Percentiles rank a stretch among this genome's conserved stretches.
Conservation (phyloP, 2,888 invertebrate species). For the Drosophila limbata region DNA sequence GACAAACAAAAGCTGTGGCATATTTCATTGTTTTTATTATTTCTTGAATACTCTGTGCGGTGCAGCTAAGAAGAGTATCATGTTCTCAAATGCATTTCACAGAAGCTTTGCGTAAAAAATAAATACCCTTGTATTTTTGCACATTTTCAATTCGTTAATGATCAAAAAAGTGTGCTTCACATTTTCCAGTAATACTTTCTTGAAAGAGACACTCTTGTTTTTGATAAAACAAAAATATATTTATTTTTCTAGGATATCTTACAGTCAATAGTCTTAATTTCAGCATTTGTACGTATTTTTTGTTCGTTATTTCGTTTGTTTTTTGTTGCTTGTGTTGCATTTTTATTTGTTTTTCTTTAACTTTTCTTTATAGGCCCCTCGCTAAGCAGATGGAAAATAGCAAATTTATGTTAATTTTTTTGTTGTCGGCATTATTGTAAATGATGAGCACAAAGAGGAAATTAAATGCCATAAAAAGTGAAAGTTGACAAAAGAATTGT, state of each 20-base stretch:
- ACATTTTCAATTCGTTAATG: not conserved
- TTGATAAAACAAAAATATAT: not conserved
- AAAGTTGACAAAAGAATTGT: conserved; percentile 56
- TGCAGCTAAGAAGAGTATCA: not conserved
- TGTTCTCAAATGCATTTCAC: not conserved
- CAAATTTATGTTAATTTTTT: conserved; percentile 77
- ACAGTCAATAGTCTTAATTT: not conserved
- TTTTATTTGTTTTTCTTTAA: conserved; percentile 54
- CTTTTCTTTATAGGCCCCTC: conserved; percentile 25
- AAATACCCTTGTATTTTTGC: not conserved
- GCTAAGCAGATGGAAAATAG: conserved; percentile 72
- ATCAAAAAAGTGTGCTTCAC: not conserved
- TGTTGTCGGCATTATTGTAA: conserved; percentile 64
- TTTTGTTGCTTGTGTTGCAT: conserved; percentile 13
- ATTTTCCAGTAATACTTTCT: not conserved
- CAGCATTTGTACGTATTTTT: conserved; percentile 1
- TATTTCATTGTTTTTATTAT: conserved; percentile 34
- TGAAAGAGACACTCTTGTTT: not conserved
- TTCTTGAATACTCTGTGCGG: conserved; percentile 2
- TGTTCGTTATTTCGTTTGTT: conserved; percentile 9
- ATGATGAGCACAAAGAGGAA: conserved; percentile 66
- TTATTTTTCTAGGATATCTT: conserved; percentile 34
- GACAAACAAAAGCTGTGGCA: conserved; percentile 38
- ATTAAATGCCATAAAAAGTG: conserved; percentile 74
- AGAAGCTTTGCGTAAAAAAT: not conserved